These are phyloP conservation scores for Apostichopus japonicus DNA, from an alignment of 35 echinoderm and acorn worm species.

Conservation along the genomic window DNA sequence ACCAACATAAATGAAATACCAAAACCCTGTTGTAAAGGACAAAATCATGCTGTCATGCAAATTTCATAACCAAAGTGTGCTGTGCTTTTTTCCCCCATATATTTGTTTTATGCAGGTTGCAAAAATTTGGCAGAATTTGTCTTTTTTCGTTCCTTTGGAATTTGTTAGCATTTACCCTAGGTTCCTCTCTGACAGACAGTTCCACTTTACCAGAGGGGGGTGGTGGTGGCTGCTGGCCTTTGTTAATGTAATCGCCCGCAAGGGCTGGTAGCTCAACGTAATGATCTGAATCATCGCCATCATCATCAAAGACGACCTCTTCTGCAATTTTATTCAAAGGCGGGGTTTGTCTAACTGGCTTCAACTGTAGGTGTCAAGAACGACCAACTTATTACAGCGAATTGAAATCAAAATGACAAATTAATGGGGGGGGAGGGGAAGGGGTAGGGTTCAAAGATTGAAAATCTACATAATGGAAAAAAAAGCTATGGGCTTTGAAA, in stretches of 20 bases:
- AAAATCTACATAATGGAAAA: no score
- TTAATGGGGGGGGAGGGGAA: no score
- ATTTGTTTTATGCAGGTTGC: background rate
- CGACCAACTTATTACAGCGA: background rate
- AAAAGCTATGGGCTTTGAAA: no score
- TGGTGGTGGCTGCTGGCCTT: background rate
- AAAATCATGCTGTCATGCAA: background rate
- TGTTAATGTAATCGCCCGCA: background rate
- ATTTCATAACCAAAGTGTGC: background rate
- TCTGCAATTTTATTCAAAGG: slow-evolving; percentile 38
- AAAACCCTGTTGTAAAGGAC: no score
- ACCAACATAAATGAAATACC: no score
- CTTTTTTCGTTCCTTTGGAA: background rate
- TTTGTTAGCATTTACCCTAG: slow-evolving; percentile 12
- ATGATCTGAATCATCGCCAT: slow-evolving; percentile 29
- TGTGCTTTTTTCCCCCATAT: background rate
- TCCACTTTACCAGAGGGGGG: slow-evolving; percentile 1
- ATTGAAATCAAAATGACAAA: background rate
- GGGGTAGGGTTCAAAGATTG: no score
- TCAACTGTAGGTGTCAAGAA: slow-evolving; percentile 36
- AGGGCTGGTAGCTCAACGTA: slow-evolving; percentile 25
- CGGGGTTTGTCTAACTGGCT: slow-evolving; percentile 11
- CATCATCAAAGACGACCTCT: background rate
- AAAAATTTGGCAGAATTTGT: background rate
- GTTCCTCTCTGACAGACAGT: slow-evolving; percentile 16